A percentile compares a stretch with the other conserved stretches of the same genome.
phyloP scores from a whole-genome alignment of 2,113 vertebrate species.

The Meleagris gallopavo region DNA sequence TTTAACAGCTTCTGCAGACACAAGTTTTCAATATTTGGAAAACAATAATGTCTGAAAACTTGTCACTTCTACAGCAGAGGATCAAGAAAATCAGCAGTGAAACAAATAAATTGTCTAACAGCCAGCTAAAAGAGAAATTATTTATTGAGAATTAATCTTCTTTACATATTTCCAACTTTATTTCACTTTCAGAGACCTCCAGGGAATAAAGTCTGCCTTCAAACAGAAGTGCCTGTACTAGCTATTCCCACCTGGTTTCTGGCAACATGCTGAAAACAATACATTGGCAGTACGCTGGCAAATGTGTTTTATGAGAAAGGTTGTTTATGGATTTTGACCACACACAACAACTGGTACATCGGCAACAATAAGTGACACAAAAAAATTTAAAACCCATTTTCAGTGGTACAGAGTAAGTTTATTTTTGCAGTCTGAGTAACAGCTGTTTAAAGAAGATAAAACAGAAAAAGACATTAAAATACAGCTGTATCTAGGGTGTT shows the following conservation, averaged over 20 bases:
- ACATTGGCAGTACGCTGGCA: too few relatives aligned
- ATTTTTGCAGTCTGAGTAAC: not conserved
- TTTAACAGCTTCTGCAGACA: not conserved
- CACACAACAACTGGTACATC: not conserved
- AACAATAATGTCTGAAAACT: not conserved
- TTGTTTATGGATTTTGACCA: not conserved
- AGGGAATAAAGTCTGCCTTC: not conserved
- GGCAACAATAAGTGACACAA: not conserved
- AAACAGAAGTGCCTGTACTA: not conserved
- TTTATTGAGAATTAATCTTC: constrained; percentile 27
- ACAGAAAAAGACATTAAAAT: not conserved
- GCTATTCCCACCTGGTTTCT: not conserved
- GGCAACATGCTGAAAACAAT: not conserved
- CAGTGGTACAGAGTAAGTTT: not conserved
- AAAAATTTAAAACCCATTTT: constrained; percentile 5
- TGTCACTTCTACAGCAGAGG: not conserved
- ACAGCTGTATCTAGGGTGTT: not conserved
- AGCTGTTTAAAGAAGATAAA: not conserved
- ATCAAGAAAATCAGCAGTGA: constrained; percentile 1
- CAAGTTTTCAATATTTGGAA: not conserved
- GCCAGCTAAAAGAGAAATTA: not conserved
- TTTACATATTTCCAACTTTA: not conserved
- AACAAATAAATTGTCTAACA: not conserved
- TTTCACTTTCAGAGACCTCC: not conserved
- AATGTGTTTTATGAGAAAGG: not conserved